Conservation (phyloP, 2,113 vertebrate species). For the Bungarus multicinctus region DNA sequence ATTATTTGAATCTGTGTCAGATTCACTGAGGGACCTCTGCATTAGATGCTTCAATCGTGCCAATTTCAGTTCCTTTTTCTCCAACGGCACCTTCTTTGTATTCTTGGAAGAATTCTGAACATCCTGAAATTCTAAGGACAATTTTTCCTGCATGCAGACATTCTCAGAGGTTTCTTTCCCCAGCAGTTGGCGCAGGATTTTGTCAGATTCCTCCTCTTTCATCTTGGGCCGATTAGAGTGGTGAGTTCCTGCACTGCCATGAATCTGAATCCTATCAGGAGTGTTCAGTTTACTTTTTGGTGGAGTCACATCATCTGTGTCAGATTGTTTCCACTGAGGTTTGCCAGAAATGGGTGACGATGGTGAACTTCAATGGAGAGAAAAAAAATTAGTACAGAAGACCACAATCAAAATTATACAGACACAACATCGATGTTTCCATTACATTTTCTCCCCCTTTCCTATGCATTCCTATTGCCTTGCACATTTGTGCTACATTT, state of each 20-base stretch:
- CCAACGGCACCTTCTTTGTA: constrained; percentile 73
- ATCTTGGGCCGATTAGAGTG: constrained; percentile 75
- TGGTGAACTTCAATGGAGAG: constrained; percentile 78
- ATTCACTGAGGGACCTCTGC: constrained; percentile 91
- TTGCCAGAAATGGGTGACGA: constrained; percentile 81
- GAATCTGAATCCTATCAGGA: constrained; percentile 72
- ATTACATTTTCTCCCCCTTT: constrained; percentile 6
- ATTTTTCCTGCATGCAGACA: constrained; percentile 80
- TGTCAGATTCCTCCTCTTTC: constrained; percentile 84
- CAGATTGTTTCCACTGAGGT: constrained; percentile 76
- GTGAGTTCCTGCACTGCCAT: constrained; percentile 63
- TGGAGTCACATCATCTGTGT: constrained; percentile 60
- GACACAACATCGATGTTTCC: constrained; percentile 24
- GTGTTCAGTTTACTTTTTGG: constrained; percentile 68
- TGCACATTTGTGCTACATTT: constrained; percentile 13
- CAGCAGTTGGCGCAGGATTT: constrained; percentile 83
- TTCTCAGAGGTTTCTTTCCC: constrained; percentile 86
- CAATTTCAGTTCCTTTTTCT: constrained; percentile 87
- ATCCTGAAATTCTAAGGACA: constrained; percentile 81
- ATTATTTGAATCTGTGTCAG: constrained; percentile 85
- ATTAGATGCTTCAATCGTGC: constrained; percentile 89
- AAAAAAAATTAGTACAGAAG: constrained; percentile 36
- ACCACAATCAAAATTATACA: constrained; percentile 38
- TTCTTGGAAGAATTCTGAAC: constrained; percentile 63
- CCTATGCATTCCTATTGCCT: constrained; percentile 21